phyloP scores from a whole-genome alignment of 2,797 vertebrate species.

The Pseudopleuronectes americanus region DNA sequence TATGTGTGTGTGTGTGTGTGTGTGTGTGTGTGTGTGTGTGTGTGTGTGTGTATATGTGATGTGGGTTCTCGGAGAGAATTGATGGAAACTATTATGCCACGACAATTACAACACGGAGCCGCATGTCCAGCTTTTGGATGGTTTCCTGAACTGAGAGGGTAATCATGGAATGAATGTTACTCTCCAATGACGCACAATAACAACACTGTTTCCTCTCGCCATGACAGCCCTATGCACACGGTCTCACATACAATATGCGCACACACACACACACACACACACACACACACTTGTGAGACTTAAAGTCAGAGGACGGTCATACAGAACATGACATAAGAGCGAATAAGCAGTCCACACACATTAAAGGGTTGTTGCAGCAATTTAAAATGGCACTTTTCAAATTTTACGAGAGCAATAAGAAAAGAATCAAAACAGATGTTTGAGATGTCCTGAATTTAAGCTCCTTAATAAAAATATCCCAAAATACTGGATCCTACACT shows the following conservation, averaged over 20 bases:
- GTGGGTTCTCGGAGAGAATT: conserved; percentile 33
- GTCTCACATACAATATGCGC: conserved; percentile 9
- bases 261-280: conserved; percentile 13
- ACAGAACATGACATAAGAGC: conserved; percentile 21
- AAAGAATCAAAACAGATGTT: not conserved
- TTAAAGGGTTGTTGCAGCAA: conserved; percentile 2
- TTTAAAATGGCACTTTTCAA: not conserved
- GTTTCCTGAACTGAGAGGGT: conserved; percentile 67
- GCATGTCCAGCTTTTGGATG: conserved; percentile 68
- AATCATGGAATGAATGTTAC: conserved; percentile 68
- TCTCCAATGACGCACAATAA: conserved; percentile 71
- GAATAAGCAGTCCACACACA: not conserved
- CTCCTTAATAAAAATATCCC: too few species aligned
- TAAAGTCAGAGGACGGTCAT: conserved; percentile 8
- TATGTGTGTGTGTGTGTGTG: conserved; percentile 4
- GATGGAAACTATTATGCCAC: conserved; percentile 74
- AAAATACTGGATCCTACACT: not conserved
- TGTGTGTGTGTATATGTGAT: conserved; percentile 4
- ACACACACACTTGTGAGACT: conserved; percentile 3
- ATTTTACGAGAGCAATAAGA: not conserved
- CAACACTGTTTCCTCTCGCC: conserved; percentile 71
- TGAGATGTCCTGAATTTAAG: not conserved
- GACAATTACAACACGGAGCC: conserved; percentile 46
- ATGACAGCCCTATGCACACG: conserved; percentile 16
- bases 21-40: conserved; percentile 6